Percentiles rank a stretch among this genome's conserved stretches.
phyloP scores from a whole-genome alignment of 2,113 vertebrate species.

The Nicator chloris region DNA sequence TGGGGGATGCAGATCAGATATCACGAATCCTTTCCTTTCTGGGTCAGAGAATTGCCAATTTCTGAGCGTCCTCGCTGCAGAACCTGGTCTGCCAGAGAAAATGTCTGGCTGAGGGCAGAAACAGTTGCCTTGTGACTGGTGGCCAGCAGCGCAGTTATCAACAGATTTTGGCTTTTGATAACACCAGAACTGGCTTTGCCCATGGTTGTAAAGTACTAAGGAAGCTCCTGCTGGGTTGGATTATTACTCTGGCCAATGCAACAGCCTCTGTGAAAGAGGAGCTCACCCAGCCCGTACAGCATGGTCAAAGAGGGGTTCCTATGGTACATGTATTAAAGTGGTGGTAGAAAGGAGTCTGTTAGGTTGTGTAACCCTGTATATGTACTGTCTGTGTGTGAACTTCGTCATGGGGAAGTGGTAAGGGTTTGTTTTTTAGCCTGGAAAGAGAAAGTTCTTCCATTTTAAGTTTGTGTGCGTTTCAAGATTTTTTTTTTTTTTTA shows the following conservation, averaged over 20 bases:
- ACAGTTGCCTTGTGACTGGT: neutral
- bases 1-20: neutral
- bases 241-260: neutral
- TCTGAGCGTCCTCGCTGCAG: neutral
- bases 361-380: neutral
- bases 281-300: neutral
- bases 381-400: fast-evolving
- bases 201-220: fast-evolving
- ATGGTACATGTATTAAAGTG: fast-evolving
- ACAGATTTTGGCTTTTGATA: neutral
- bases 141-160: neutral
- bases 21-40: neutral
- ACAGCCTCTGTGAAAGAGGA: neutral
- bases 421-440: neutral
- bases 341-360: neutral
- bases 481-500: too few relatives aligned
- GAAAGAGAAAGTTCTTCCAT: neutral
- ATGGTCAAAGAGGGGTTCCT: neutral
- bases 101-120: fast-evolving
- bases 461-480: neutral
- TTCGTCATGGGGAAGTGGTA: neutral
- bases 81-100: neutral
- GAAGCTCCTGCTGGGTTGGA: neutral
- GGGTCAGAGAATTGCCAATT: neutral
- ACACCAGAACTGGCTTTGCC: neutral